Conservation (phyloP, 2,888 invertebrate genomes). For the Nomada ruficornis region DNA sequence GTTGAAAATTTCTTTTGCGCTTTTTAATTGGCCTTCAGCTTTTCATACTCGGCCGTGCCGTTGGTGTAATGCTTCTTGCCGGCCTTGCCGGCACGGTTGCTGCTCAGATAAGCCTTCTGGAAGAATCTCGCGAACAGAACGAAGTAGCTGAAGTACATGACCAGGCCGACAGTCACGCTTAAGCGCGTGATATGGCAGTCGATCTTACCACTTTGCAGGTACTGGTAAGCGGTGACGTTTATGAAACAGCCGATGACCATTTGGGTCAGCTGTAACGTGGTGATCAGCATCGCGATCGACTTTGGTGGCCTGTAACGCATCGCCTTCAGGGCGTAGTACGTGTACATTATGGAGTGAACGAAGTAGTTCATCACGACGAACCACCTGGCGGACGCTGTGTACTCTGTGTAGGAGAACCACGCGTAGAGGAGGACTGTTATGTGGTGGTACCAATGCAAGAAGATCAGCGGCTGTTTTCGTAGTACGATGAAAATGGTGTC, state of each 20-base stretch:
- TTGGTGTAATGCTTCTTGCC: constrained; percentile 68
- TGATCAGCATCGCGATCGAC: constrained; percentile 95
- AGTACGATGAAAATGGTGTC: constrained; percentile 97
- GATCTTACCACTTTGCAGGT: constrained; percentile 88
- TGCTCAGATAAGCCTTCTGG: constrained; percentile 92
- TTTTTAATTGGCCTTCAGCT: constrained; percentile 76
- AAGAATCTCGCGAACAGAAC: constrained; percentile 97
- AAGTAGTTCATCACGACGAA: constrained; percentile 98
- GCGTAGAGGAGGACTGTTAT: constrained; percentile 97
- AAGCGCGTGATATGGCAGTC: constrained; percentile 94
- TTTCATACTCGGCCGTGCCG: constrained; percentile 73
- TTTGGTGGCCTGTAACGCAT: constrained; percentile 94
- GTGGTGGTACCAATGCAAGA: constrained; percentile 98
- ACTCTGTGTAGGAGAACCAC: constrained; percentile 96
- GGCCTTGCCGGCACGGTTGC: constrained; percentile 60
- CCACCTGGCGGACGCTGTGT: constrained; percentile 96
- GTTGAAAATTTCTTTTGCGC: constrained; percentile 16
- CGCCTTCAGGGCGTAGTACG: constrained; percentile 94
- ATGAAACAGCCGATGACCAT: constrained; percentile 97
- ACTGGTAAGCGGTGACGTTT: constrained; percentile 94
- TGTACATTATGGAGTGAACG: constrained; percentile 95
- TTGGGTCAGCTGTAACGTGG: constrained; percentile 94
- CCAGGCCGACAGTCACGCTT: constrained; percentile 94
- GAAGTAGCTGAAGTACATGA: constrained; percentile 98
- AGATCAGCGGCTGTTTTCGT: constrained; percentile 96